These are phyloP conservation scores for Hylaeus volcanicus DNA, from an alignment of 1,140 invertebrate species.

Conservation along the genomic window DNA sequence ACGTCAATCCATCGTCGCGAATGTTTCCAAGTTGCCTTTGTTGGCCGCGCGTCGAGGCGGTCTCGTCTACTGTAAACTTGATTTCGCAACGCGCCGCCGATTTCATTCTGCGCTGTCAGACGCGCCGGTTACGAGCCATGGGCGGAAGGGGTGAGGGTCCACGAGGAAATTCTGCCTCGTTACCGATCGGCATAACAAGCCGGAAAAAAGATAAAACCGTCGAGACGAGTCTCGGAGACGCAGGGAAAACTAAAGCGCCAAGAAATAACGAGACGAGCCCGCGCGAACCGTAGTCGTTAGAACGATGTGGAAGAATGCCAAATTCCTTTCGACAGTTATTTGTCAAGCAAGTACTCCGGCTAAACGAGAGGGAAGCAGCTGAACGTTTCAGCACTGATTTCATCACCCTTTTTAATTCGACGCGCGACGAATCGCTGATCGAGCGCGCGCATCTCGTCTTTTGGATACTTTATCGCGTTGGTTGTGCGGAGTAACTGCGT, in stretches of 20 bases:
- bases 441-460: no score
- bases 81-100: constrained; percentile 7
- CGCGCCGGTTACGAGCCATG: not conserved
- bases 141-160: not conserved
- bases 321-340: constrained; percentile 55
- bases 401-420: not conserved
- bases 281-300: constrained; percentile 53
- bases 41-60: not conserved
- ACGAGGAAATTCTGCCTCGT: constrained; percentile 35
- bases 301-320: constrained; percentile 56
- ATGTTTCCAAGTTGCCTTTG: constrained; percentile 17
- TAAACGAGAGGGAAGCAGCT: not conserved
- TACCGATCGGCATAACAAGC: constrained; percentile 46
- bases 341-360: constrained; percentile 40
- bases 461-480: no score
- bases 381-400: not conserved
- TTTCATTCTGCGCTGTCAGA: constrained; percentile 31
- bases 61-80: constrained; percentile 14
- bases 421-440: not conserved
- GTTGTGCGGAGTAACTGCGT: no score
- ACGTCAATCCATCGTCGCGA: constrained; percentile 23
- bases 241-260: constrained; percentile 41
- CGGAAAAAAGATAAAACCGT: constrained; percentile 51
- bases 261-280: constrained; percentile 61
- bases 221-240: constrained; percentile 12